Base-by-base conservation (phyloP, 1,140 invertebrate genomes). In the Maconellicoccus hirsutus region DNA sequence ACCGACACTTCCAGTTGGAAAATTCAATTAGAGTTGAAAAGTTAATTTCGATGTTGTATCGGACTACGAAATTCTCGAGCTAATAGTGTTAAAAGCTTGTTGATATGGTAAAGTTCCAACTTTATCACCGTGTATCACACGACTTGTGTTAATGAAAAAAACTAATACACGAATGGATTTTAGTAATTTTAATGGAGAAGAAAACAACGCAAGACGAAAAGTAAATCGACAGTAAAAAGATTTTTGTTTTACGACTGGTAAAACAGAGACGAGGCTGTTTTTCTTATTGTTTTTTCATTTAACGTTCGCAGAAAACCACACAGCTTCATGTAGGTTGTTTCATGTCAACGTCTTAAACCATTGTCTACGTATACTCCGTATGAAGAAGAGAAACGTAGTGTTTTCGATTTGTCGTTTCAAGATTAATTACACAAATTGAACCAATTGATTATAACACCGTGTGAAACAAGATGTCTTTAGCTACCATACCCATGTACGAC, bases 1-100 rank as follows among this genome's bases (percentile, higher is more conserved):
- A 52, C 42, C 10, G 42, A 52, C 42, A 52, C 42, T 52, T 52
- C 3, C 42, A 52, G 42, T 52, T 52, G 6, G 42, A 16, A 52
- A 52, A 52, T 52, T 52, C 42, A 19, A 52, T 52, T 52, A 52
- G 42, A 52, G 42, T 52, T 52, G 42, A 52, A 52, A 52, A 52
- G 42, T 52, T 52, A 52, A 52, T 52, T 52, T 19, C 42, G 16
- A 52, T 52, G 42, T 3, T 52, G 42, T 52, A 52, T 52, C 6
- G 42, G 42, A 52, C 42, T 52, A 52, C 12, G 42, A 52, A 52
- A 52, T 52, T 52, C 42, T 52, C 6, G n/a, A 52, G 42, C 42
- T 52, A 52, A 52, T 52, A 52, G 42, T 16, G 42, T 52, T 52
- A 52, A 52, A 52, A 52, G 42, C 42, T 52, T 52, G 42, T 52